Evolutionary conservation across 92 coral and sea anemone genomes (phyloP).

Genomic region (Phenganax stokvisi): DNA sequence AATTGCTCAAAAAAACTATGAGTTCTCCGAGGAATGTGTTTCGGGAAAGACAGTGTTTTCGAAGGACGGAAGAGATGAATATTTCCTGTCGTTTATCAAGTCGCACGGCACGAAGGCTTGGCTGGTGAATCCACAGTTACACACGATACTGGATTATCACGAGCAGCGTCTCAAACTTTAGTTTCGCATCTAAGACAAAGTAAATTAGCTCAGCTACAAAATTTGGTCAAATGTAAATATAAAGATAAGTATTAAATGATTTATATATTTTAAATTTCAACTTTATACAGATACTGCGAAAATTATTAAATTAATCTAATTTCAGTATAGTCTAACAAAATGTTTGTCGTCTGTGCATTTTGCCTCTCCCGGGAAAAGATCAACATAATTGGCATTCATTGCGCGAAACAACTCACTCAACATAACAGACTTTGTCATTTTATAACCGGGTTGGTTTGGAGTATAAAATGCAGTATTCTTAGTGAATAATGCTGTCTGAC

Average conservation of each 20-base stretch:
- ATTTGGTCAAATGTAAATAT: too few species aligned
- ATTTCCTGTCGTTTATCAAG: too few species aligned
- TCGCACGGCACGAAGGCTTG: too few species aligned
- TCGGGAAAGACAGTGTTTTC: slow-evolving; percentile 28
- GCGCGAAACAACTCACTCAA: slow-evolving; percentile 27
- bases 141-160: too few species aligned
- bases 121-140: too few species aligned
- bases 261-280: too few species aligned
- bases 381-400: background rate
- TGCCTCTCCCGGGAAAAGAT: slow-evolving; percentile 37
- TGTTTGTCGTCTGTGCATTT: slow-evolving; percentile 34
- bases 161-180: too few species aligned
- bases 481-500: slow-evolving; percentile 26
- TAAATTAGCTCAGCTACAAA: too few species aligned
- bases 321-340: background rate
- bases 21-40: slow-evolving; percentile 29
- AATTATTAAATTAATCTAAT: too few species aligned
- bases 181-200: too few species aligned
- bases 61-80: slow-evolving; percentile 2
- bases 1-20: background rate
- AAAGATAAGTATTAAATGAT: too few species aligned
- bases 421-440: background rate
- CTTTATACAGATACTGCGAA: too few species aligned
- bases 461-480: slow-evolving; percentile 31
- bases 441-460: slow-evolving; percentile 26